phyloP scores from a whole-genome alignment of 2,113 vertebrate genomes.

The Columba livia region DNA sequence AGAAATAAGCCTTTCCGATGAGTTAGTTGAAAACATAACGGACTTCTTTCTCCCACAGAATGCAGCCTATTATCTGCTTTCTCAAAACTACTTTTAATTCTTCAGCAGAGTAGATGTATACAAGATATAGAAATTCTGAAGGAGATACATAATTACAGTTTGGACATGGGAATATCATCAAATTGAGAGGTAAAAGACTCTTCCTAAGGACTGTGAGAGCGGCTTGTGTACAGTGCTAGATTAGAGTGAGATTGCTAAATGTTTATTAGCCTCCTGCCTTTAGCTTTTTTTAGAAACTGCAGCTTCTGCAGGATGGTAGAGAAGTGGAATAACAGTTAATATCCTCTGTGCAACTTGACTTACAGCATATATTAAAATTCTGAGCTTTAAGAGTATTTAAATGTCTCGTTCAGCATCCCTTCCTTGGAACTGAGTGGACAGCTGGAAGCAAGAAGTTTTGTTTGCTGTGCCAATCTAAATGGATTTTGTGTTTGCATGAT shows the following conservation, averaged over 20 bases:
- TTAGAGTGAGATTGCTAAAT: neutral
- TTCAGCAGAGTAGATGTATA: neutral
- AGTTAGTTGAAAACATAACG: neutral
- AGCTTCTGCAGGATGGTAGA: neutral
- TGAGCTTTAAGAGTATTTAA: neutral
- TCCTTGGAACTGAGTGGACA: neutral
- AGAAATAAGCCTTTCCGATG: slow-evolving; percentile 28
- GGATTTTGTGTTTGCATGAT: neutral
- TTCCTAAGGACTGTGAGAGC: neutral
- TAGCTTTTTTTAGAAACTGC: neutral
- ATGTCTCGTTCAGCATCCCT: neutral
- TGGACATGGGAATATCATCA: neutral
- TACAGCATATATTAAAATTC: neutral
- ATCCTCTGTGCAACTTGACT: neutral
- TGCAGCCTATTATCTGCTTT: neutral
- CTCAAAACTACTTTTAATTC: slow-evolving; percentile 6
- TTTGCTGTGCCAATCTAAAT: neutral
- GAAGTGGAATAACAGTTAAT: neutral
- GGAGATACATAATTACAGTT: neutral
- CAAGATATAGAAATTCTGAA: slow-evolving; percentile 1
- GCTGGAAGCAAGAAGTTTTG: neutral
- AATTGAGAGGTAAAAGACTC: neutral
- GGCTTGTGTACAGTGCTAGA: neutral
- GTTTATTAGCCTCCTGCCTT: neutral
- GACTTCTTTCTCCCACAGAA: neutral